Evolutionary conservation across 2,113 vertebrate genomes (phyloP), one percentile per base, ranked within the genome.

Genomic region (Beaufortia kweichowensis): DNA sequence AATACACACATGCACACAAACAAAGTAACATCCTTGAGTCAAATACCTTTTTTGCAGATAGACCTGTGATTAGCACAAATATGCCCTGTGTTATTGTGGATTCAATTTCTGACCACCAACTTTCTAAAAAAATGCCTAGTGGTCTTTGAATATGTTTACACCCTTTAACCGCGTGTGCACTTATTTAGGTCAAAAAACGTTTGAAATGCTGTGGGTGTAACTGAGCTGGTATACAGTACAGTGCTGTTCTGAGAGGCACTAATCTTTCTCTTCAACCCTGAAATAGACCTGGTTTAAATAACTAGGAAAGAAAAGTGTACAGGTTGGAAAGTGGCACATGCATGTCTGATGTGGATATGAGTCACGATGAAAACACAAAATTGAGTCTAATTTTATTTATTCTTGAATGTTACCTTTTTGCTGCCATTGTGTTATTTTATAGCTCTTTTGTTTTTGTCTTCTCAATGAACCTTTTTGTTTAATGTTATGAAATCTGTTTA

Each of bases 81-180:
- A 74, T 80, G 63, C 29, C 43, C 10, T 3, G 21, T 63, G 33
- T 28, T 80, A 29, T 21, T 74, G 41, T 74, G 56, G 71, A 61
- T 29, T 61, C 26, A 31, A 46, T 35, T 74, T 1, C 71, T 61
- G 24, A 61, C 71, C 68, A 70, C 50, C 17, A 46, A 29, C 39
- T 23, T 23, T 15, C 39, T 19, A 0, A 21, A 50, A 73, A 12
- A 29, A 11, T 59, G 21, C 39, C 53, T 53, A 59, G 69, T 71
- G 69, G 21, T 59, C 23, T 35, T 53, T 70, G n/a, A 70, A 71
- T 26, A 48, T 74, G 57, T 74, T 74, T 74, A 74, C 71, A 74
- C 71, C 57, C 71, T 62, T 62, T 74, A 60, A 74, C 57, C 57
- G 14, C 39, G 3, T 21, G 8, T 31, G 57, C 26, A 28, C 23